These are phyloP conservation scores for Sebastes schlegelii DNA, from an alignment of 2,113 vertebrate genomes.

Conservation along the genomic window DNA sequence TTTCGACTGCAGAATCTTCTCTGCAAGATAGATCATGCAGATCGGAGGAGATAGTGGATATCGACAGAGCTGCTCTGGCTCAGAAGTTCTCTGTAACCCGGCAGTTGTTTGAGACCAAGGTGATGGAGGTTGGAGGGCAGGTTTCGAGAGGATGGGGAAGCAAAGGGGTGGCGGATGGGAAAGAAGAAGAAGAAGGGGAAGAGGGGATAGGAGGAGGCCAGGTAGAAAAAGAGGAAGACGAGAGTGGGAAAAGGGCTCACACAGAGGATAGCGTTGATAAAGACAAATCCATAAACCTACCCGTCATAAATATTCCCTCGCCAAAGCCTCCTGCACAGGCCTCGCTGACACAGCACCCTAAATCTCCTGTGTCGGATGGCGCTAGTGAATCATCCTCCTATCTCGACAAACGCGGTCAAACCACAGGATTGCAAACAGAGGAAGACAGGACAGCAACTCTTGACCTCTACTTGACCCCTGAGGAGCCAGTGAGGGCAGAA, in stretches of 20 bases:
- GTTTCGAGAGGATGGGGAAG: slow-evolving; percentile 66
- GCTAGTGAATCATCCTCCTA: slow-evolving; percentile 1
- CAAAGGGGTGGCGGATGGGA: slow-evolving; percentile 51
- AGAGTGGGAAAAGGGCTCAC: slow-evolving; percentile 60
- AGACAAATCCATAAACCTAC: slow-evolving; percentile 67
- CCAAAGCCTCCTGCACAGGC: slow-evolving; percentile 18
- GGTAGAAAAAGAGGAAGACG: slow-evolving; percentile 45
- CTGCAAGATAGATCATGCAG: slow-evolving; percentile 77
- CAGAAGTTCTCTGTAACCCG: slow-evolving; percentile 91
- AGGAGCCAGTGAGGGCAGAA: slow-evolving; percentile 79
- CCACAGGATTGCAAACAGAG: neutral
- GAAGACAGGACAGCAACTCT: neutral
- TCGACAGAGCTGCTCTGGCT: slow-evolving; percentile 89
- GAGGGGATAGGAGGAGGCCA: neutral
- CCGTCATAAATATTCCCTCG: slow-evolving; percentile 50
- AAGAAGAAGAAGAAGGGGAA: slow-evolving; percentile 35
- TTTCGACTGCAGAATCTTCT: slow-evolving; percentile 71
- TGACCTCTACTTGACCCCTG: slow-evolving; percentile 49
- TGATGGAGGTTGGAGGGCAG: slow-evolving; percentile 44
- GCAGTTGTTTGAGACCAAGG: slow-evolving; percentile 87
- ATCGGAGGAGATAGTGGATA: slow-evolving; percentile 83
- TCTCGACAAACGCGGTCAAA: slow-evolving; percentile 13
- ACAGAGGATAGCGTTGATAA: slow-evolving; percentile 73
- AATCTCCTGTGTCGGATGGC: slow-evolving; percentile 31
- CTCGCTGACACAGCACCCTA: slow-evolving; percentile 30